Percentiles rank a stretch among this genome's conserved stretches.
Conservation (phyloP, 2,888 invertebrate species). For the Hipparchia sbordonii region DNA sequence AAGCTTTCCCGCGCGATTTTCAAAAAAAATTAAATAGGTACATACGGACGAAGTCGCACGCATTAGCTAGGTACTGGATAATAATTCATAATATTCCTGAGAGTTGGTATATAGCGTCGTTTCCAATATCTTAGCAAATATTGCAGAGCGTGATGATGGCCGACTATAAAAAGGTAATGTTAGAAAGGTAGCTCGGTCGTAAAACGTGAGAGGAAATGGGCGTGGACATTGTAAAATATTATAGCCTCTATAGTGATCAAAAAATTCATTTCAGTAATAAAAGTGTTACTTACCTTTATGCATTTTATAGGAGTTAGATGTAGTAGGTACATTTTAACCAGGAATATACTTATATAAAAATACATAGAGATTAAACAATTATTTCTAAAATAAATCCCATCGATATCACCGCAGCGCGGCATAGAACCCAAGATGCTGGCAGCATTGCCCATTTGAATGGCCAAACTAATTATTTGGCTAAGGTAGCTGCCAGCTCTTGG, state of each 20-base stretch:
- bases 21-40: no score
- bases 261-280: conserved; percentile 12
- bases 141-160: conserved; percentile 54
- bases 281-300: background rate
- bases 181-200: conserved; percentile 52
- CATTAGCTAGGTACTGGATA: background rate
- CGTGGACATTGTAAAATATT: conserved; percentile 47
- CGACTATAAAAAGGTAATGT: conserved; percentile 63
- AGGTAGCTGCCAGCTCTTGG: no score
- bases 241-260: conserved; percentile 6
- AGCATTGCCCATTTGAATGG: no score
- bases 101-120: conserved; percentile 38
- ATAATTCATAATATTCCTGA: conserved; percentile 8
- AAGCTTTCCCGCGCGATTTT: no score
- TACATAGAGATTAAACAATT: no score
- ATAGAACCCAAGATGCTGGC: no score
- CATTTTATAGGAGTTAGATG: conserved; percentile 1
- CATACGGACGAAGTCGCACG: no score
- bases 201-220: conserved; percentile 54
- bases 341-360: no score
- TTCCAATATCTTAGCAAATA: conserved; percentile 58
- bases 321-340: background rate
- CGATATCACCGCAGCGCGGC: no score
- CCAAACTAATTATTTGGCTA: no score
- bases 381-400: no score